phyloP scores from a whole-genome alignment of 1,140 invertebrate species.

The Rhynchophorus ferrugineus region DNA sequence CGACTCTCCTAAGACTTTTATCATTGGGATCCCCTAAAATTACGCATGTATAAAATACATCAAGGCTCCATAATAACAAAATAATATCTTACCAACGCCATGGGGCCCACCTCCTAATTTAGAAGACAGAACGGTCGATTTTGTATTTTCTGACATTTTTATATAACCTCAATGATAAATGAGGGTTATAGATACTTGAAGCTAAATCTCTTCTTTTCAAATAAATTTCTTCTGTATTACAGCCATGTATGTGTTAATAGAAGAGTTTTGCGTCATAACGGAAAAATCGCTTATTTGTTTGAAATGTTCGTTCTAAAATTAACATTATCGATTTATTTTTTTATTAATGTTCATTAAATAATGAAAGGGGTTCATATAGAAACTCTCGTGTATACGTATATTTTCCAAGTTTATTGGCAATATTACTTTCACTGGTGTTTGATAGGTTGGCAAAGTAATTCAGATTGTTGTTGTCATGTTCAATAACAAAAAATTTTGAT shows the following conservation, averaged over 20 bases:
- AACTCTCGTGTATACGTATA: too few relatives aligned
- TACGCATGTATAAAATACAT: not conserved
- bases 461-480: not conserved
- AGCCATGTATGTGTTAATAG: too few relatives aligned
- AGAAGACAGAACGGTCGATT: not conserved
- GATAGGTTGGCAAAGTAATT: not conserved
- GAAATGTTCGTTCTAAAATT: too few relatives aligned
- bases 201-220: too few relatives aligned
- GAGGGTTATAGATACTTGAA: not conserved
- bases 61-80: not conserved
- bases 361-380: too few relatives aligned
- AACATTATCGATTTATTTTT: too few relatives aligned
- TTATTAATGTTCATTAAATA: too few relatives aligned
- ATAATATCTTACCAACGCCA: constrained; percentile 11
- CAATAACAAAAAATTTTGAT: not conserved
- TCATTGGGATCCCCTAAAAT: constrained; percentile 77
- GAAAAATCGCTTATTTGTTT: too few relatives aligned
- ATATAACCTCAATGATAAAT: not conserved
- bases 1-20: constrained; percentile 69
- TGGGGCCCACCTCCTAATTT: constrained; percentile 17
- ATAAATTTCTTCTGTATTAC: too few relatives aligned
- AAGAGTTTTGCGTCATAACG: too few relatives aligned
- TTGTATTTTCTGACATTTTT: not conserved
- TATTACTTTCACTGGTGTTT: not conserved
- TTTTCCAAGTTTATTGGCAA: too few relatives aligned